Base-by-base conservation (phyloP, 2,113 vertebrate species). In the Oceanodroma tethys region DNA sequence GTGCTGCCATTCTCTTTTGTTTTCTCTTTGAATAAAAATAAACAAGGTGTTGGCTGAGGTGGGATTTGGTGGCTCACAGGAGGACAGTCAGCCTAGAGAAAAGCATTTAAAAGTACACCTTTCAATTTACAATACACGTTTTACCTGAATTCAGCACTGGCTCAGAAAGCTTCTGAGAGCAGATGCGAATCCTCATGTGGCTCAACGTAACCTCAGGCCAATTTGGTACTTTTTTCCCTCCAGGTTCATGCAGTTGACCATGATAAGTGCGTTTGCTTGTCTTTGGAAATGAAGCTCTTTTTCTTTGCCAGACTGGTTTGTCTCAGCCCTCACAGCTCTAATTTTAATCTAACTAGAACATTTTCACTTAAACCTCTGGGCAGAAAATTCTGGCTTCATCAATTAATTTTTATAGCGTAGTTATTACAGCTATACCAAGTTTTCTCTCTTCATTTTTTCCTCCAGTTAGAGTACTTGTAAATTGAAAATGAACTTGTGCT, bases 401-500 rank as follows among this genome's bases (percentile, higher is more conserved):
- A 86, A 75, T 95, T 96, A 68, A 94, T 90, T 84, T 95, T 88
- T 90, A 82, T 19, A 89, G 65, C n/a, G 13, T 92, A 94, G 29
- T 50, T 86, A 92, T 95, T 97, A 70, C 63, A 85, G 88, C 71
- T 95, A 80, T 65, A 97, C 83, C 71, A 94, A 66, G 53, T 96
- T 95, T 95, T 94, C 45, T 90, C 81, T 90, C 42, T 86, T 90
- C 11, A 45, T 89, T 89, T 92, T 94, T 82, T 43, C 20, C 50
- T 94, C 67, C 45, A 21, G 16, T 67, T 97, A 68, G 74, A 94
- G 74, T 55, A 81, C 71, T 93, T 71, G 36, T 47, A 95, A 94
- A 94, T 47, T 87, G 95, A 97, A 90, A 97, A 96, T 82, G 84
- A 96, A 95, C 81, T 97, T 93, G 75, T 95, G 89, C 88, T 81